Evolutionary conservation across 2,113 vertebrate species (phyloP).

Genomic region (Saiga tatarica): DNA sequence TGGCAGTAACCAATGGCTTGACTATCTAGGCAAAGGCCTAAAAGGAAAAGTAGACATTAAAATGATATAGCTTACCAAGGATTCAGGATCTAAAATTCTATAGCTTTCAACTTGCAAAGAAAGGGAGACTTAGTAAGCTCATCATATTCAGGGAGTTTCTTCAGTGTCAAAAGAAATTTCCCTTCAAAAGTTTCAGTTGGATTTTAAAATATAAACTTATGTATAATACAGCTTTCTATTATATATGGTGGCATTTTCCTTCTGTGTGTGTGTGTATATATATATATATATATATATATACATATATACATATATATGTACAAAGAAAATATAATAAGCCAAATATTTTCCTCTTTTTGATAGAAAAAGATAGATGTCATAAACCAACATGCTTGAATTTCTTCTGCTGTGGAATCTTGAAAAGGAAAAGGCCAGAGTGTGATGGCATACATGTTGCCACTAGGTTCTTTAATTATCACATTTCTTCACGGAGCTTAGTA

Average conservation of each 20-base stretch:
- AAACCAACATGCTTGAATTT: background rate
- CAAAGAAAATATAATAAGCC: background rate
- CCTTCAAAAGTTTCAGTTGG: background rate
- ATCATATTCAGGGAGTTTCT: background rate
- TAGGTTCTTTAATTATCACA: background rate
- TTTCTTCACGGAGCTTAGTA: background rate
- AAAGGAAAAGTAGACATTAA: background rate
- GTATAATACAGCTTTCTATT: background rate
- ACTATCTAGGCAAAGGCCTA: background rate
- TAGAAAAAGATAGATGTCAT: background rate
- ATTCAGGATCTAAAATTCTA: background rate
- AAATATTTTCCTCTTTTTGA: background rate
- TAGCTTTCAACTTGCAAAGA: background rate
- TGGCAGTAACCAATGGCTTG: background rate
- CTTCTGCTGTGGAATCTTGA: background rate
- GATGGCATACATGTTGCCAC: background rate
- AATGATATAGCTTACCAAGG: background rate
- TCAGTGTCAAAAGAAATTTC: background rate
- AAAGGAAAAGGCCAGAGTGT: background rate
- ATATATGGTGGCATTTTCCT: background rate
- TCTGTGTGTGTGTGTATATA: too few relatives aligned
- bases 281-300: too few relatives aligned
- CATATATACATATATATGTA: background rate
- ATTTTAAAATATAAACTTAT: background rate
- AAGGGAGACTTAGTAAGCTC: background rate